Conservation (phyloP, 2,888 invertebrate genomes). For the Criorhina ranunculi region DNA sequence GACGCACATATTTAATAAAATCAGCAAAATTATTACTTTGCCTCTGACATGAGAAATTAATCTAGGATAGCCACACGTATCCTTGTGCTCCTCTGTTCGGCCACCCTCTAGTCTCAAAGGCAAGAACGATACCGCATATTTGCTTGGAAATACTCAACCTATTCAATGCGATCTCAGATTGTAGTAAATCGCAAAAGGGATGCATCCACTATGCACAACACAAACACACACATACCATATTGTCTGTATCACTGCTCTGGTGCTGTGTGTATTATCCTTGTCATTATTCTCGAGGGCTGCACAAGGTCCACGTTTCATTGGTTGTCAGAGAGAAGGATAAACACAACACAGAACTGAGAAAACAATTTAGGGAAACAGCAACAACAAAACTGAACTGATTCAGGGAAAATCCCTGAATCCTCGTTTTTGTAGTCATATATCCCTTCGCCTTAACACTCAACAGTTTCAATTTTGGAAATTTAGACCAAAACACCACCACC, state of each 20-base stretch:
- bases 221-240: too few relatives aligned
- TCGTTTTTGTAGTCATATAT: constrained; percentile 24
- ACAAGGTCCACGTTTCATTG: constrained; percentile 42
- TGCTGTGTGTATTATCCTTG: constrained; percentile 51
- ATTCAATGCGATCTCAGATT: constrained; percentile 65
- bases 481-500: constrained; percentile 53
- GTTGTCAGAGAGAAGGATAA: constrained; percentile 33
- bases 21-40: constrained; percentile 74
- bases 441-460: constrained; percentile 50
- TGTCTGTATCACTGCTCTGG: constrained; percentile 5
- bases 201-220: constrained; percentile 23
- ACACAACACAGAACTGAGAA: constrained; percentile 28
- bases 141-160: constrained; percentile 59
- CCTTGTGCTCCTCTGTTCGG: constrained; percentile 12
- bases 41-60: constrained; percentile 71
- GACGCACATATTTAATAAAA: constrained; percentile 63
- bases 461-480: constrained; percentile 70
- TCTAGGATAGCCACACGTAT: constrained; percentile 59
- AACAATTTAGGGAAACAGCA: constrained; percentile 45
- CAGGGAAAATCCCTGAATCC: constrained; percentile 35
- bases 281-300: constrained; percentile 48
- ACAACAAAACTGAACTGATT: constrained; percentile 2
- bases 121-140: constrained; percentile 58
- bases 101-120: constrained; percentile 13
- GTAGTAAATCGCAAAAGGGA: constrained; percentile 64